Conservation (phyloP, 2,113 vertebrate species). For the Cynoglossus semilaevis region DNA sequence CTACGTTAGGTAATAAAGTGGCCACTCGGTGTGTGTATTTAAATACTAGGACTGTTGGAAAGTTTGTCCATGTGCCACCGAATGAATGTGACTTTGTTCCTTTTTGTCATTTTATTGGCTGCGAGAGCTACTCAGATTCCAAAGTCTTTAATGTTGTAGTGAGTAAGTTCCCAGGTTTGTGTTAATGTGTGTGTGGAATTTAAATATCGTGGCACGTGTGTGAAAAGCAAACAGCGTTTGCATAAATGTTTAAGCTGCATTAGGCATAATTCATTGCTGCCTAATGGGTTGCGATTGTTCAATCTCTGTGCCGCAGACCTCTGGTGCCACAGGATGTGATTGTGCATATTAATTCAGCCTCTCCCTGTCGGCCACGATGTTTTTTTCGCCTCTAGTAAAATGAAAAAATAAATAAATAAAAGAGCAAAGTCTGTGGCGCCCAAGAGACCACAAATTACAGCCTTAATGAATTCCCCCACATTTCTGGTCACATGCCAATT, state of each 20-base stretch:
- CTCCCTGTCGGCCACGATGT: conserved; percentile 23
- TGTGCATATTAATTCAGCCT: conserved; percentile 64
- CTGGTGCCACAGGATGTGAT: conserved; percentile 55
- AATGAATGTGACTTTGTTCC: no score
- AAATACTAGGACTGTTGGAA: no score
- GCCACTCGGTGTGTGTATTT: no score
- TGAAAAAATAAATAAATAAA: conserved; percentile 21
- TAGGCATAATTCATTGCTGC: conserved; percentile 61
- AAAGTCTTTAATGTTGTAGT: no score
- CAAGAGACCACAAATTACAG: conserved; percentile 52
- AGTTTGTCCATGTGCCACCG: no score
- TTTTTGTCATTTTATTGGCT: no score
- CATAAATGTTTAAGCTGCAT: conserved; percentile 68
- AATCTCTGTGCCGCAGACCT: conserved; percentile 56
- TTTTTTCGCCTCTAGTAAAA: conserved; percentile 31
- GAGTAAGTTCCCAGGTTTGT: not conserved
- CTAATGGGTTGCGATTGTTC: conserved; percentile 67
- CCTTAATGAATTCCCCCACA: conserved; percentile 42
- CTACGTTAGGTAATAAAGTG: no score
- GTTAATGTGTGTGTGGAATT: conserved; percentile 1
- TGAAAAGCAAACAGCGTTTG: conserved; percentile 54
- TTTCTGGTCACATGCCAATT: conserved; percentile 53
- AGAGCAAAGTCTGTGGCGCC: conserved; percentile 29
- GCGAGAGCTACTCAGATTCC: no score
- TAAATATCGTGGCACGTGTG: conserved; percentile 17